Conservation (phyloP, 2,888 invertebrate genomes). For the Sesia bembeciformis region DNA sequence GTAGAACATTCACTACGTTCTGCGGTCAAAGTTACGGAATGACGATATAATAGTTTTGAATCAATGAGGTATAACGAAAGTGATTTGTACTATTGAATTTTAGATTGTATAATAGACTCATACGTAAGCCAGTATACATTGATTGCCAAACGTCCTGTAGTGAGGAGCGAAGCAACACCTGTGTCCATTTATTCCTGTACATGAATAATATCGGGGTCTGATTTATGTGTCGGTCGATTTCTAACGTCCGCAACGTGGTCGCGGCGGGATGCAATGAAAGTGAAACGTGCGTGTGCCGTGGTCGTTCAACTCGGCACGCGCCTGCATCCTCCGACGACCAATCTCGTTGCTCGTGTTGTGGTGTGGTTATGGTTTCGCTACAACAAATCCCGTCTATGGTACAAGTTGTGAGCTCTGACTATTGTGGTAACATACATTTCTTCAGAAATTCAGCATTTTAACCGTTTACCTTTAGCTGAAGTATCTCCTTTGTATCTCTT, state of each 20-base stretch:
- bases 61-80: slow-evolving; percentile 16
- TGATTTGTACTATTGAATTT: background rate
- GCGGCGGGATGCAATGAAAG: slow-evolving; percentile 54
- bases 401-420: too few species aligned
- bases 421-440: too few species aligned
- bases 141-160: background rate
- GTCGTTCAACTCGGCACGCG: slow-evolving; percentile 74
- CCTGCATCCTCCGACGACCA: slow-evolving; percentile 38
- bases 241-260: slow-evolving; percentile 9
- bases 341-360: slow-evolving; percentile 39
- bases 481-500: too few species aligned
- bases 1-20: background rate
- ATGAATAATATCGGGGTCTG: background rate
- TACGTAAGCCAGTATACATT: background rate
- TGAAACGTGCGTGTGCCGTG: slow-evolving; percentile 58
- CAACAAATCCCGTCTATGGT: slow-evolving; percentile 6
- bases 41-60: slow-evolving; percentile 12
- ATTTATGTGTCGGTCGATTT: background rate
- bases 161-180: too few species aligned
- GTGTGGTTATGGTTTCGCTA: slow-evolving; percentile 28
- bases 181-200: background rate
- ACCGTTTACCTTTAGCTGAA: too few species aligned
- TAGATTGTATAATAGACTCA: background rate
- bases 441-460: too few species aligned
- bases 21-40: background rate